Evolutionary conservation across 2,113 vertebrate genomes (phyloP), one percentile per base, ranked within the genome.

Genomic region (Callocephalon fimbriatum): DNA sequence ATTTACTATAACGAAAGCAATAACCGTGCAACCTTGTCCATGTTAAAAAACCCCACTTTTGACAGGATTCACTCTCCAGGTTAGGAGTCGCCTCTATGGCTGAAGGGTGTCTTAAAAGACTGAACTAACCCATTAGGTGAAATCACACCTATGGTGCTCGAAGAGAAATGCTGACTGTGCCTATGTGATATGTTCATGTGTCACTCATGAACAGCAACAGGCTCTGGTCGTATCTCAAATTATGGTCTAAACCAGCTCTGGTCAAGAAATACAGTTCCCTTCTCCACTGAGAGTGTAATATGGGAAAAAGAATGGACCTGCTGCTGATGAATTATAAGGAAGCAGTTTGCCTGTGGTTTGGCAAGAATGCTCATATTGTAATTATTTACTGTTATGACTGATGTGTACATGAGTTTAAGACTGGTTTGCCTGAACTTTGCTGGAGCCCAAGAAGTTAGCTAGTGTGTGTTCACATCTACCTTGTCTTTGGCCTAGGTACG

Each of bases 381-480:
- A 47, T 81, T 89, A 77, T 81, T 91, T 95, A 80, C 59, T 92
- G 74, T 40, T 95, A 38, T 58, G 72, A 62, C 77, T 81, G 61
- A 66, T 77, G 26, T 35, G 13, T 35, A 44, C 35, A 19, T 50
- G 61, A 70, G 20, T 29, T 77, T 91, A 84, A 88, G 83, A 61
- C 44, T 21, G 25, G 9, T 47, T 66, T 81, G 45, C 38, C 53
- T 71, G 47, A 95, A 56, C 47, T 74, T 14, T 47, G 45, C 20
- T 8, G 38, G 17, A 42, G 21, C 44, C 23, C n/a, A 61, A 42
- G 58, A 88, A 84, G 44, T 44, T 71, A 89, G 26, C 14, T 51
- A 65, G 6, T 23, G 20, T 19, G 7, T 71, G 29, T 74, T 94
- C 61, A 51, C 14, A 38, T 38, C 3, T 4, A 35, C 29, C 25